Evolutionary conservation across 2,888 invertebrate genomes (phyloP), one percentile per base, ranked within the genome.

Genomic region (Lagria hirta): DNA sequence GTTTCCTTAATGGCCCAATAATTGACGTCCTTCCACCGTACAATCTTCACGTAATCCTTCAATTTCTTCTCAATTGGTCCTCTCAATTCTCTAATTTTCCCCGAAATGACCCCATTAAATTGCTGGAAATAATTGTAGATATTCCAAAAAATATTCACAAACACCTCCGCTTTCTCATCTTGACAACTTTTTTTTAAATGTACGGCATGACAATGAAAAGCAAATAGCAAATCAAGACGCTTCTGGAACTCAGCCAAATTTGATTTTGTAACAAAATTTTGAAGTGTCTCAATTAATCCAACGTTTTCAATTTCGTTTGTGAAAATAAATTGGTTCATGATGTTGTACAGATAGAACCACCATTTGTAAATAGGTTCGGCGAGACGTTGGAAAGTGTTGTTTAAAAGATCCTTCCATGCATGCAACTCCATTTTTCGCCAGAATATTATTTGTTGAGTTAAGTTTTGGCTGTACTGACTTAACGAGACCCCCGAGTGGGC

Each of bases 1-100:
- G 92, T 87, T 54, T 88, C 87, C 57, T 89, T 92, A 37, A 98
- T 84, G 17, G 94, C 86, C 83, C 92, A 96, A 67, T 95, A 94
- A 61, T 88, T 97, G 7, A 92, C 81, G 63, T 99, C 97, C 61
- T 91, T 85, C 89, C 97, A 99, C 21, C 91, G 81, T 33, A 89
- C 89, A 37, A 99, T 96, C 71, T 96, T 95, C 1, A 98, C 88
- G 65, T 91, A 93, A 55, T 95, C 95, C 54, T 86, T 86, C 6
- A 99, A 70, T 67, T 93, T 88, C 72, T 91, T 93, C 64, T 96
- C 95, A 46, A 97, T 88, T 0, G 95, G 93, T 0, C 80, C 68
- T 16, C 88, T 82, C 12, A 86, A 75, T 18, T 80, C 77, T 33
- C 80, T 80, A 5, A 93, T 81, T 30, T 80, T 78, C 0, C 75